Conservation (phyloP, 1,140 invertebrate species). For the Saccostrea echinata region DNA sequence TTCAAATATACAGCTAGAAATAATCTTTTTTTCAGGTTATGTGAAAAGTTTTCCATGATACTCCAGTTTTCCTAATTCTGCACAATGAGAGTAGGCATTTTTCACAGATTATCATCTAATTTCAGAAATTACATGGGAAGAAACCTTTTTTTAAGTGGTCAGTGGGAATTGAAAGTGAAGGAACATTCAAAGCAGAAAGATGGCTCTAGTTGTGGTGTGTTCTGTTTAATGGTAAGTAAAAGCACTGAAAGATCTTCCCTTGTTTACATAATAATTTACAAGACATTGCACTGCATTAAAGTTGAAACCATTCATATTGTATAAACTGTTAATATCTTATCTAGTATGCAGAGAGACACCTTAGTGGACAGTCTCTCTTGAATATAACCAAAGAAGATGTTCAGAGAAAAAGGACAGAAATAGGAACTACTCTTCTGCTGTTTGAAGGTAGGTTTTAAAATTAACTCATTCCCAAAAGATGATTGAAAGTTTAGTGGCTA, state of each 20-base stretch:
- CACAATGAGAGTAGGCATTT: neutral
- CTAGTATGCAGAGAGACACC: constrained; percentile 11
- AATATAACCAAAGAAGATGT: constrained; percentile 9
- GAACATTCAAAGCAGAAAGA: constrained; percentile 16
- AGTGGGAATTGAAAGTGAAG: neutral
- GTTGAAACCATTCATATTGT: neutral
- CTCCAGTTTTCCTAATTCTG: neutral
- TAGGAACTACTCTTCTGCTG: constrained; percentile 10
- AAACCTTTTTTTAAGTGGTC: neutral
- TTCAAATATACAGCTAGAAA: neutral
- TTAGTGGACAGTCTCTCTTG: constrained; percentile 13
- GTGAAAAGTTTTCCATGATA: neutral
- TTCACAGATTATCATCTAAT: neutral
- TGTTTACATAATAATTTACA: neutral
- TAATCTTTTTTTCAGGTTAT: neutral
- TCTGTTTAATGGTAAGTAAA: constrained; percentile 17
- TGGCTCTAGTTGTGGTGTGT: neutral
- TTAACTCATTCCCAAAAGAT: neutral
- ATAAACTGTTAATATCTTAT: neutral
- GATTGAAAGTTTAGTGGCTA: neutral
- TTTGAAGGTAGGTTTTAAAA: constrained; percentile 10
- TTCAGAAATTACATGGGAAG: constrained; percentile 21
- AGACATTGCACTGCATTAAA: neutral
- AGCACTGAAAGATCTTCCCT: neutral
- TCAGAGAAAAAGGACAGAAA: constrained; percentile 7